phyloP scores from a whole-genome alignment of 1,140 invertebrate genomes.

The Eumaeus atala region DNA sequence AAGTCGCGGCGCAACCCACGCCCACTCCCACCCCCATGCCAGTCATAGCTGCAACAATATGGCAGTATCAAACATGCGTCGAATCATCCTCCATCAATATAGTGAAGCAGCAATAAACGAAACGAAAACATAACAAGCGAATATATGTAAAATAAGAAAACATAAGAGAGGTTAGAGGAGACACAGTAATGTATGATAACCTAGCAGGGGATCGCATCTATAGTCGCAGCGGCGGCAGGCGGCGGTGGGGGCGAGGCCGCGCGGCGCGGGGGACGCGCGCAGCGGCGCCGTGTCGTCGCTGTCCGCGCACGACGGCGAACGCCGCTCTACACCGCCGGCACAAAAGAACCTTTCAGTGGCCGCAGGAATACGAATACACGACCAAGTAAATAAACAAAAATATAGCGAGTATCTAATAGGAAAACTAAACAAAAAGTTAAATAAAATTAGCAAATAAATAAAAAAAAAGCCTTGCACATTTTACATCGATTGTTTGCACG shows the following conservation, averaged over 20 bases:
- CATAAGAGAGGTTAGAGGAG: neutral
- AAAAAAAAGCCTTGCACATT: too few species aligned
- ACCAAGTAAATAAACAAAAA: too few species aligned
- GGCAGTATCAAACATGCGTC: neutral
- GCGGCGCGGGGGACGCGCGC: constrained; percentile 30
- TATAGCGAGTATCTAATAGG: too few species aligned
- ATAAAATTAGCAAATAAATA: too few species aligned
- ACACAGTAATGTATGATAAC: constrained; percentile 1
- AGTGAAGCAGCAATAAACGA: constrained; percentile 11
- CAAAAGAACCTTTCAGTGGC: neutral
- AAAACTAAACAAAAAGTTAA: too few species aligned
- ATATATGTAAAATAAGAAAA: too few species aligned
- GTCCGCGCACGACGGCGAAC: constrained; percentile 34
- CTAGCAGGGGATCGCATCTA: constrained; percentile 27
- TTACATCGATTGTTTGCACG: too few species aligned
- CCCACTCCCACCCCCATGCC: constrained; percentile 50
- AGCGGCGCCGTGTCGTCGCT: constrained; percentile 40
- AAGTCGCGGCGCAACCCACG: constrained; percentile 49
- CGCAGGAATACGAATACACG: neutral
- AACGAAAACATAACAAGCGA: constrained; percentile 10
- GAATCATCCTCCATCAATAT: neutral
- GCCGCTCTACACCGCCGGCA: constrained; percentile 33
- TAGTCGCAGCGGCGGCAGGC: constrained; percentile 17
- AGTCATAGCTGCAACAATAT: constrained; percentile 47
- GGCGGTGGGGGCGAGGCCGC: constrained; percentile 20